phyloP scores from a whole-genome alignment of 2,797 vertebrate species.

The Tokudaia muenninki region DNA sequence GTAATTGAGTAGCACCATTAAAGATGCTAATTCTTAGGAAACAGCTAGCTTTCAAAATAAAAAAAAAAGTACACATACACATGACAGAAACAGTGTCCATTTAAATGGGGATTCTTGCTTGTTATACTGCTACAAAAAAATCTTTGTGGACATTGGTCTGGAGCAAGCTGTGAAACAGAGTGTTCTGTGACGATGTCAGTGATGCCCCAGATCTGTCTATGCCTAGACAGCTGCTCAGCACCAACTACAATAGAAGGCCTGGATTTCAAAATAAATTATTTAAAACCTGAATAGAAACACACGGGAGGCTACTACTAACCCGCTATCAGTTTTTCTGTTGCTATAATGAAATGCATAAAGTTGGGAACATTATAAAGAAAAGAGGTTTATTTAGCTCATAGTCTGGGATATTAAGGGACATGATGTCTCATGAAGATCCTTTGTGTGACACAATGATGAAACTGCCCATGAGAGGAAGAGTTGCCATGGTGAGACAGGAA shows the following conservation, averaged over 20 bases:
- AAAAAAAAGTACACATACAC: not conserved
- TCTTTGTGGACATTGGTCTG: rapidly evolving
- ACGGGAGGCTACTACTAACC: rapidly evolving
- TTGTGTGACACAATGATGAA: too few species aligned
- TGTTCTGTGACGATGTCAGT: not conserved
- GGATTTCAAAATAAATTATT: not conserved
- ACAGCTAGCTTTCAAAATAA: too few species aligned
- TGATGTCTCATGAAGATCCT: not conserved
- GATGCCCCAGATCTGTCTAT: rapidly evolving
- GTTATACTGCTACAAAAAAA: not conserved
- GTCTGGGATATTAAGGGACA: not conserved
- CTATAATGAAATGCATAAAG: not conserved
- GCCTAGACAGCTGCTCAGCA: not conserved
- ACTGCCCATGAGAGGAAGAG: not conserved
- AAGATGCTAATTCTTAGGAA: too few species aligned
- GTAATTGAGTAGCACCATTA: too few species aligned
- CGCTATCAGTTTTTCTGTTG: not conserved
- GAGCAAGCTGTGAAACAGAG: rapidly evolving
- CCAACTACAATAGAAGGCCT: not conserved
- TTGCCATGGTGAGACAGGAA: not conserved
- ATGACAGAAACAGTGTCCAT: not conserved
- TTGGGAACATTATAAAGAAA: not conserved
- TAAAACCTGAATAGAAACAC: not conserved
- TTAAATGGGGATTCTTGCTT: not conserved
- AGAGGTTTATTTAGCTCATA: not conserved